Base-by-base conservation (phyloP, 2,888 invertebrate species). In the Suillia variegata region DNA sequence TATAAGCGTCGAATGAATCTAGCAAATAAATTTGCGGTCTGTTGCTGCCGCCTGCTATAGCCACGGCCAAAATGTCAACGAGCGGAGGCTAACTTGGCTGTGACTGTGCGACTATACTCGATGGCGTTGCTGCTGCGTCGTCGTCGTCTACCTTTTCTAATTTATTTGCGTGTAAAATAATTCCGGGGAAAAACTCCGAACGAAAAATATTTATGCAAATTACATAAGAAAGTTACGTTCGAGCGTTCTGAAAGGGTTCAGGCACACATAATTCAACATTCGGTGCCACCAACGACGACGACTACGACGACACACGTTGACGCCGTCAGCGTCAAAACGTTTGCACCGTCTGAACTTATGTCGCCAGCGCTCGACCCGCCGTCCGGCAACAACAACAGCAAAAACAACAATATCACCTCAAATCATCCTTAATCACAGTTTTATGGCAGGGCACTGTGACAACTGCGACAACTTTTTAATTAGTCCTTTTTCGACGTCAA, bases 391-490 rank as follows among this genome's bases (percentile, higher is more conserved):
- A 31, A 31, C 31, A 31, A 12, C 31, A 31, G 31, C 31, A 12
- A 31, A 6, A 31, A 8, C 6, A 31, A 31, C n/a, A n/a, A n/a
- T n/a, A n/a, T n/a, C n/a, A 26, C 26, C 10, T 26, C 26, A 26
- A 5, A 26, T 26, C 26, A 26, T 6, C 26, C 6, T 5, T 26
- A 26, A 26, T 26, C 26, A 26, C 26, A 26, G 26, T 26, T 26
- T 26, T 26, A 10, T 26, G 26, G n/a, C n/a, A 26, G 26, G 10
- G 26, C 26, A 5, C 5, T 6, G 15, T n/a, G 45, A 18, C 45
- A 20, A 45, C 45, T 18, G 45, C 18, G 45, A 45, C 45, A 45
- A 45, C 45, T 45, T 45, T 45, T 45, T 45, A 45, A 45, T 45
- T 45, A 45, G 45, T 45, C 45, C 20, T 45, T 45, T 45, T 20